Evolutionary conservation across 2,888 invertebrate species (phyloP), one percentile per base, ranked within the genome.

Genomic region (Melitaea athalia): DNA sequence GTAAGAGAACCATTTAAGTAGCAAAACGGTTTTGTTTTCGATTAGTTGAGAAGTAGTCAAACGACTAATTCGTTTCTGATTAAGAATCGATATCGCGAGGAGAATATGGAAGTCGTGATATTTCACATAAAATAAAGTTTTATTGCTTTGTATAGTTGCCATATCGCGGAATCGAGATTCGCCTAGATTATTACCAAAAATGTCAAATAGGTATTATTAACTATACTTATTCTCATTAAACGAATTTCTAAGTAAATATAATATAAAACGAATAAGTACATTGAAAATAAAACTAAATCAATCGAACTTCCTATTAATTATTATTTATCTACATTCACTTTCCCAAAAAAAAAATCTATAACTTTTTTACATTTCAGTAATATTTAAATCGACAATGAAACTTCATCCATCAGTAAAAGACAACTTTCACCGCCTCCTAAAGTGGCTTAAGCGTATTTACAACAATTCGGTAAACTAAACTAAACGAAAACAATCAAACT

Each of bases 401-500:
- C 24, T 24, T 3, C 24, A 24, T 24, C 24, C 24, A 24, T 24
- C n/a, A 24, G 1, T 2, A 24, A 24, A 24, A 24, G 3, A 24
- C 24, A 24, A 24, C 8, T 38, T 7, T 8, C 38, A 38, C 5
- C 38, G 38, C 8, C 6, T 38, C 38, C 8, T 38, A 45, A 45
- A 45, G 11, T 11, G 14, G 45, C 45, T 45, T 10, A 45, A 45
- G 14, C 45, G 38, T 38, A 24, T 24, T 50, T 43, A 59, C 12
- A n/a, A 59, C 43, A 45, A 52, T 60, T 60, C 45, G 14, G 43
- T 52, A 53, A 65, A 43, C 43, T 57, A 64, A 57, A 45, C 31
- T 43, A 45, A 49, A 61, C 45, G 72, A 64, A n/a, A 73, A 73
- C 71, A 75, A 73, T 73, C 70, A 75, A 64, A 59, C 69, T 72